Base-by-base conservation (phyloP, 2,113 vertebrate genomes). In the Rhadina sibilatrix region DNA sequence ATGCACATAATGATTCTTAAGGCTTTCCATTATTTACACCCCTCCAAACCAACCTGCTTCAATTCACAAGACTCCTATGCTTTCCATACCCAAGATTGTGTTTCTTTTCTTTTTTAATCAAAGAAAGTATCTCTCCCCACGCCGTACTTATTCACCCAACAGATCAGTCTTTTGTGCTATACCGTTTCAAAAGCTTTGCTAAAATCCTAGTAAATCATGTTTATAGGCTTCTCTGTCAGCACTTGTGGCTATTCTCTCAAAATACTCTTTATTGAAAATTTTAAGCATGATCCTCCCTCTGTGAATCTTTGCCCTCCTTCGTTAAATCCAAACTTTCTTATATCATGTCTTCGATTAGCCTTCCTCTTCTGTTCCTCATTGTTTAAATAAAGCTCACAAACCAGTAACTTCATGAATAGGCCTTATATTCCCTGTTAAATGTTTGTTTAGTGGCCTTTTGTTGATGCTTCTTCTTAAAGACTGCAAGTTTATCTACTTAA, bases 201-300 rank as follows among this genome's bases (percentile, higher is more conserved):
- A 88, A 96, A 96, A 96, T 84, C 87, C 84, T 70, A 25, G 69
- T 90, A 97, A 97, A 95, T 94, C 83, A 93, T 89, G 47, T 84
- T 85, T 66, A 72, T 46, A 82, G 40, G 50, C 80, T 89, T 63
- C 85, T 80, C 83, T 96, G 90, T 76, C 78, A 95, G 81, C 80
- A 88, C 30, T 87, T 77, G 66, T 71, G 68, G 83, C 89, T 87
- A 90, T 60, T 91, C 76, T 82, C 80, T 92, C 83, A 87, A 94
- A 97, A 95, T 79, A 82, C 30, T 79, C 76, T 91, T 87, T 79
- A 94, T 53, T 93, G 87, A 95, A 85, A 92, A 96, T 91, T 91
- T 91, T 64, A 93, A 90, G 87, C 53, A 54, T 89, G 65, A 75
- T 94, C 64, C 47, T 81, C 60, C 83, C 56, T 83, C 90, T 54